These are phyloP conservation scores for Lanistes nyassanus DNA, from an alignment of 1,140 invertebrate species.

Conservation along the genomic window DNA sequence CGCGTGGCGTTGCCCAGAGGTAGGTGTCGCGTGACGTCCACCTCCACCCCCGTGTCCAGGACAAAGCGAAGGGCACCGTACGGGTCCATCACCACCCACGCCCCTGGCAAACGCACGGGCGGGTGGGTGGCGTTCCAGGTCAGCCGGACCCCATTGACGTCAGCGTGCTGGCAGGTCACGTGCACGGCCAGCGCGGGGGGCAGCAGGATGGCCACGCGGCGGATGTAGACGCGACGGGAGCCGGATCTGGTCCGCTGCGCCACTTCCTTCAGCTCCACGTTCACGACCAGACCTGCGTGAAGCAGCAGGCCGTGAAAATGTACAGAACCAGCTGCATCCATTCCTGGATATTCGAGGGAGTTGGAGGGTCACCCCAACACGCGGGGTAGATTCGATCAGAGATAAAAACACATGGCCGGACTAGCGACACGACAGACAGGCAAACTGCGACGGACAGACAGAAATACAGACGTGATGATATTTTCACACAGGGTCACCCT, in stretches of 20 bases:
- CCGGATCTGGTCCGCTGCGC: background rate
- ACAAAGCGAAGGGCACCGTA: slow-evolving; percentile 22
- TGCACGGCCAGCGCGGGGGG: slow-evolving; percentile 2
- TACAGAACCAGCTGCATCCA: too few species aligned
- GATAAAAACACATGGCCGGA: too few species aligned
- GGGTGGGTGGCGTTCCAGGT: slow-evolving; percentile 31
- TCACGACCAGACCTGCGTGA: slow-evolving; percentile 26
- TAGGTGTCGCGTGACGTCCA: slow-evolving; percentile 22
- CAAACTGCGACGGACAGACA: too few species aligned
- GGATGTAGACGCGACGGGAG: slow-evolving; percentile 18
- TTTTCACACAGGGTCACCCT: too few species aligned
- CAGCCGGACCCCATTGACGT: slow-evolving; percentile 16
- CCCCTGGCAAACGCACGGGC: background rate
- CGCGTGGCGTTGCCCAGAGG: slow-evolving; percentile 8
- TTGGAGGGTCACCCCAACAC: too few species aligned
- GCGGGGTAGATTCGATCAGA: too few species aligned
- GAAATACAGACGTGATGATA: too few species aligned
- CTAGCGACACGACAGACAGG: too few species aligned
- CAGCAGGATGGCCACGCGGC: slow-evolving; percentile 15
- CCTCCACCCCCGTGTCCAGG: slow-evolving; percentile 28
- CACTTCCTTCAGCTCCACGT: slow-evolving; percentile 16
- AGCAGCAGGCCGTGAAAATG: background rate
- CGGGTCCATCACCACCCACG: slow-evolving; percentile 3
- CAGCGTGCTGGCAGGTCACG: slow-evolving; percentile 10
- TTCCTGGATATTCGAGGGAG: too few species aligned